A percentile compares a stretch with the other conserved stretches of the same genome.
phyloP scores from a whole-genome alignment of 2,888 invertebrate genomes.

The Alloscopus bannaensis region DNA sequence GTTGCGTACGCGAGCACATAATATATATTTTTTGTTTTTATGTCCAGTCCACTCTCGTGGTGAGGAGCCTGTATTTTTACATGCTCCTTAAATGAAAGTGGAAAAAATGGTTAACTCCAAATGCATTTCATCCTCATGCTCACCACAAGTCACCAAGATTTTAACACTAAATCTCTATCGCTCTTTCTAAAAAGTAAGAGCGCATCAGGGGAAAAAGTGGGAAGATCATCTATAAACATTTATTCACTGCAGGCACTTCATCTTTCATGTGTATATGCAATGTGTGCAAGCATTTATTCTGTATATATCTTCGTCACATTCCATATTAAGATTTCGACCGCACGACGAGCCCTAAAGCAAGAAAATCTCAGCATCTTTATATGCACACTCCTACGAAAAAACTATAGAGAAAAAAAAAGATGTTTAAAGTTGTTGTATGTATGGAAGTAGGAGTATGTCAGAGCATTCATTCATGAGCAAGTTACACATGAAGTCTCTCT shows the following conservation, averaged over 20 bases:
- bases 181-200: slow-evolving; percentile 6
- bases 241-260: slow-evolving; percentile 12
- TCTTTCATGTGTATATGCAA: neutral
- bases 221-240: slow-evolving; percentile 35
- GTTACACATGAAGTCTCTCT: slow-evolving; percentile 32
- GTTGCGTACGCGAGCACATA: slow-evolving; percentile 13
- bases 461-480: slow-evolving; percentile 17
- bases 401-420: neutral
- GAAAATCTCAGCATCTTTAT: slow-evolving; percentile 11
- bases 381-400: slow-evolving; percentile 4
- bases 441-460: neutral
- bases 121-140: no score
- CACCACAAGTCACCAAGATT: neutral
- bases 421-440: neutral
- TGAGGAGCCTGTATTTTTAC: neutral
- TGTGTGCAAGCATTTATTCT: slow-evolving; percentile 4
- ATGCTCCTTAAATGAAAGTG: slow-evolving; percentile 11
- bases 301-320: slow-evolving; percentile 14
- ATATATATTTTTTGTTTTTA: slow-evolving; percentile 26
- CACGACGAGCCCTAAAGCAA: slow-evolving; percentile 37
- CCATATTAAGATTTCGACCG: slow-evolving; percentile 8
- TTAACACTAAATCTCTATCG: slow-evolving; percentile 19
- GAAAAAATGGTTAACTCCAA: slow-evolving; percentile 11
- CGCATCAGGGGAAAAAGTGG: slow-evolving; percentile 30
- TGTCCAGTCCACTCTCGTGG: slow-evolving; percentile 15